Evolutionary conservation across 2,113 vertebrate species (phyloP).

Genomic region (Colaptes auratus): DNA sequence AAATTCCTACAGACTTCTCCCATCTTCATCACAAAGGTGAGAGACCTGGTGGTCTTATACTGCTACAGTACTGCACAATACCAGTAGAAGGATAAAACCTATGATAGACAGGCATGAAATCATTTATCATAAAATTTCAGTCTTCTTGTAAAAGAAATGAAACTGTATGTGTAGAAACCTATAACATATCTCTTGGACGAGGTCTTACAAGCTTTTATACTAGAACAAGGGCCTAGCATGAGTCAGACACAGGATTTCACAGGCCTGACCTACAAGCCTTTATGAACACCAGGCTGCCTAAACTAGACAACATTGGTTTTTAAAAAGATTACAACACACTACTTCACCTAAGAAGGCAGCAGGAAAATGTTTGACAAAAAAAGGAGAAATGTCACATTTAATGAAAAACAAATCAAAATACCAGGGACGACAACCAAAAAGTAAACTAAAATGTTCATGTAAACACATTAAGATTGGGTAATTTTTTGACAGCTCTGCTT

Average conservation of each 20-base stretch:
- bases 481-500: background rate
- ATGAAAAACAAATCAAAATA: background rate
- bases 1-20: background rate
- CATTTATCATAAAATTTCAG: background rate
- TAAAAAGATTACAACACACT: background rate
- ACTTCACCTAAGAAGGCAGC: background rate
- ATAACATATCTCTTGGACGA: background rate
- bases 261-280: background rate
- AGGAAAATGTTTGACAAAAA: background rate
- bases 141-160: conserved; percentile 3
- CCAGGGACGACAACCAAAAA: background rate
- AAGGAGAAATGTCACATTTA: background rate
- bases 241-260: conserved; percentile 17
- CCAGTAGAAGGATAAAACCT: background rate
- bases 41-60: background rate
- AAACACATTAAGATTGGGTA: background rate
- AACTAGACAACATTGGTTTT: background rate
- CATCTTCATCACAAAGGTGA: background rate
- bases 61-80: background rate
- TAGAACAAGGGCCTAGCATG: background rate
- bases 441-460: background rate
- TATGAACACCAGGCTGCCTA: background rate
- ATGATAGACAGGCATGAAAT: background rate
- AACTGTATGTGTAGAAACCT: background rate
- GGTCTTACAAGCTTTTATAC: background rate